Conservation (phyloP, 2,113 vertebrate species). For the Seriola quinqueradiata region DNA sequence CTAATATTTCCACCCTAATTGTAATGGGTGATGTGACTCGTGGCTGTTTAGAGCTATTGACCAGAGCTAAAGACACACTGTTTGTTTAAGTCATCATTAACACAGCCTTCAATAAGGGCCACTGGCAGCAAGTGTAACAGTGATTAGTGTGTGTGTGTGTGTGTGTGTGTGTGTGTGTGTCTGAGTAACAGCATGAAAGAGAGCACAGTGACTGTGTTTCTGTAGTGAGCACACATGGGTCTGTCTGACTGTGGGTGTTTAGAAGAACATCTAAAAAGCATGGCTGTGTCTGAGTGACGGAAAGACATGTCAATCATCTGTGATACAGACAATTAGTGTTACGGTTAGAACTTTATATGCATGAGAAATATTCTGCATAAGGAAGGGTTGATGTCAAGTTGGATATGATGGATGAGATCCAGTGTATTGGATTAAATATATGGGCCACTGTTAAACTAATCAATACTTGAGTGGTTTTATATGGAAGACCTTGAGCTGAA, state of each 20-base stretch:
- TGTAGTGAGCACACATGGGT: background rate
- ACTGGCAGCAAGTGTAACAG: conserved; percentile 49
- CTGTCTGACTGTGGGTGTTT: background rate
- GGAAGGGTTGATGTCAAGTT: conserved; percentile 33
- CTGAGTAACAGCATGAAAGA: background rate
- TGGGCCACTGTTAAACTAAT: conserved; percentile 37
- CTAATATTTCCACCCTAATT: conserved; percentile 66
- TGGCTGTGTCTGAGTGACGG: background rate
- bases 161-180: conserved; percentile 33
- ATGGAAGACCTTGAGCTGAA: conserved; percentile 55
- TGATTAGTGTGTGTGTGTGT: conserved; percentile 43
- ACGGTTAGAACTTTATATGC: conserved; percentile 15
- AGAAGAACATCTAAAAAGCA: background rate
- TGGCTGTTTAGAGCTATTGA: conserved; percentile 67
- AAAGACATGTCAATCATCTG: background rate
- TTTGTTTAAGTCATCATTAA: conserved; percentile 76
- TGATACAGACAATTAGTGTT: background rate
- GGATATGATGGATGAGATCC: conserved; percentile 28
- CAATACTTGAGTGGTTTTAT: conserved; percentile 59
- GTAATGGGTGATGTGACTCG: conserved; percentile 62
- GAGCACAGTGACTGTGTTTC: background rate
- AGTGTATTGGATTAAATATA: conserved; percentile 47
- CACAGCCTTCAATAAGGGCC: conserved; percentile 64
- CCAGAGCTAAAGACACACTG: conserved; percentile 64
- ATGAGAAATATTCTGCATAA: background rate